phyloP scores from a whole-genome alignment of 2,113 vertebrate genomes.

The Chlamydotis undulata region DNA sequence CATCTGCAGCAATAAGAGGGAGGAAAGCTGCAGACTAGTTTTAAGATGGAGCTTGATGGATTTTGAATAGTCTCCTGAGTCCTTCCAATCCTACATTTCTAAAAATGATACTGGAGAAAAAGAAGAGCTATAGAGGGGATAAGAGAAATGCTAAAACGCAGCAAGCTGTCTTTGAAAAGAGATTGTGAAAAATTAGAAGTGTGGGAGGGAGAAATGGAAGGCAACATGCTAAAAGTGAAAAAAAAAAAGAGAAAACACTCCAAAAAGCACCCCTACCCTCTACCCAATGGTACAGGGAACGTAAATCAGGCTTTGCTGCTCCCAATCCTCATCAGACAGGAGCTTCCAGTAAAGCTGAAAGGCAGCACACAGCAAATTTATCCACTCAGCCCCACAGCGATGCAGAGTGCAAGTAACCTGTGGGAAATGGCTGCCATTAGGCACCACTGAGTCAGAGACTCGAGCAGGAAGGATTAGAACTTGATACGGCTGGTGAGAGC shows the following conservation, averaged over 20 bases:
- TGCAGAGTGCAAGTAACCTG: background rate
- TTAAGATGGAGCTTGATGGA: background rate
- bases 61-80: background rate
- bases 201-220: constrained; percentile 25
- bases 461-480: constrained; percentile 18
- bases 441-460: background rate
- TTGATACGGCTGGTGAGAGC: background rate
- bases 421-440: background rate
- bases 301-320: background rate
- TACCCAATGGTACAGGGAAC: background rate
- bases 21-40: background rate
- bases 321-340: background rate
- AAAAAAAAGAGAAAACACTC: background rate
- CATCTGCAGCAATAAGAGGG: background rate
- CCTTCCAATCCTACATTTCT: background rate
- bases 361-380: background rate
- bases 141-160: background rate
- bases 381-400: background rate
- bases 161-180: background rate
- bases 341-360: constrained; percentile 1
- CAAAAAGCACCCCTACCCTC: background rate
- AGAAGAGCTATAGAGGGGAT: background rate
- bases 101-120: background rate
- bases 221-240: background rate
- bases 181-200: background rate